Percentiles rank a stretch among this genome's conserved stretches.
These are phyloP conservation scores for Todiramphus saurophagus DNA, from an alignment of 2,113 vertebrate species.

Conservation along the genomic window DNA sequence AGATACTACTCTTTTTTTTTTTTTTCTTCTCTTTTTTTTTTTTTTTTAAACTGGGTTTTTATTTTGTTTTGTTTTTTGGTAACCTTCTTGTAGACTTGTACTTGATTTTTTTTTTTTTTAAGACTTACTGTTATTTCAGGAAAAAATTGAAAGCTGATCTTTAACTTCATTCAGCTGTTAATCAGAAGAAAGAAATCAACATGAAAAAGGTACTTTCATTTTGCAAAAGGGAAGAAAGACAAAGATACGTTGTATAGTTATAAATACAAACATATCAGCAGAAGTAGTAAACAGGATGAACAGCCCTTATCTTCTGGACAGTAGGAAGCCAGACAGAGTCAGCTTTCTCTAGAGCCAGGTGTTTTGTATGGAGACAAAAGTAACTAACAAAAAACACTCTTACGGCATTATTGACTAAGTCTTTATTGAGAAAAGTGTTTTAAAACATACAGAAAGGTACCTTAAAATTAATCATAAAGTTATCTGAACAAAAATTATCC, in stretches of 20 bases:
- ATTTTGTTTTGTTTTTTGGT: not conserved
- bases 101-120: slow-evolving; percentile 62
- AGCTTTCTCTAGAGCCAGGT: slow-evolving; percentile 54
- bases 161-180: slow-evolving; percentile 70
- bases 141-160: slow-evolving; percentile 69
- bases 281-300: slow-evolving; percentile 44
- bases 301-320: slow-evolving; percentile 32
- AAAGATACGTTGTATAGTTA: slow-evolving; percentile 63
- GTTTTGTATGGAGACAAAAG: slow-evolving; percentile 28
- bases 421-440: slow-evolving; percentile 29
- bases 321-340: not conserved
- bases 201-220: slow-evolving; percentile 66
- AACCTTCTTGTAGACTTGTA: slow-evolving; percentile 76
- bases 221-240: slow-evolving; percentile 77
- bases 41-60: not conserved
- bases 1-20: slow-evolving; percentile 62
- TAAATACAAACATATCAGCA: slow-evolving; percentile 57
- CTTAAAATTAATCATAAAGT: slow-evolving; percentile 34
- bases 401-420: not conserved
- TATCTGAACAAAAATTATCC: slow-evolving; percentile 48
- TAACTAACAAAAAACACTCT: slow-evolving; percentile 5
- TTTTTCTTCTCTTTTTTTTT: not conserved
- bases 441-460: slow-evolving; percentile 60
- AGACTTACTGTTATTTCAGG: slow-evolving; percentile 72
- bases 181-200: slow-evolving; percentile 47